Evolutionary conservation across 1,140 invertebrate species (phyloP).

Genomic region (Drosophila orena): DNA sequence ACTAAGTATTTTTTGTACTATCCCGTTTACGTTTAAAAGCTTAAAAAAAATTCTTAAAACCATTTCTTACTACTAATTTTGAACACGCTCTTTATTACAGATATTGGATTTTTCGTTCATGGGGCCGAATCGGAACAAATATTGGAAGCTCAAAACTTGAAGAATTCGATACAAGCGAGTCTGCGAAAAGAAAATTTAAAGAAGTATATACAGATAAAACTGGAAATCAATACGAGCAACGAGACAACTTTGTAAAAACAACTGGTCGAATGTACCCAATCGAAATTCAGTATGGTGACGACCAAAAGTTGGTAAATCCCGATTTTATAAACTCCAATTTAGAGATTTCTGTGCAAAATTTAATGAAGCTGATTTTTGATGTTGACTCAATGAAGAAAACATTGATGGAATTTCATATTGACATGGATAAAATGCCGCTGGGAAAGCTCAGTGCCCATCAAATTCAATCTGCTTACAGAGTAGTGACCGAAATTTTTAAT

Average conservation of each 20-base stretch:
- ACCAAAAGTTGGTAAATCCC: conserved; percentile 27
- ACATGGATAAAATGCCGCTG: conserved; percentile 98
- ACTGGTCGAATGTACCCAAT: conserved; percentile 93
- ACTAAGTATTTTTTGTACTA: no score
- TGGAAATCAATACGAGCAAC: conserved; percentile 91
- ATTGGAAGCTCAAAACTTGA: conserved; percentile 94
- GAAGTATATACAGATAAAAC: conserved; percentile 92
- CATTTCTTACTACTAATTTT: no score
- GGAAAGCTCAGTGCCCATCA: no score
- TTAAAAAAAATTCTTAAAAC: no score
- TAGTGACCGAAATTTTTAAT: no score
- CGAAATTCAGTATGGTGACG: conserved; percentile 94
- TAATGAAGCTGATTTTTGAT: conserved; percentile 96
- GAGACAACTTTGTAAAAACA: conserved; percentile 91
- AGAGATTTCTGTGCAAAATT: conserved; percentile 90
- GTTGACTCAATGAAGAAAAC: conserved; percentile 96
- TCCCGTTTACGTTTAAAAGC: no score
- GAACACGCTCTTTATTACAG: conserved; percentile 79
- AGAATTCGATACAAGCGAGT: conserved; percentile 85
- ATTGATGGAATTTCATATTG: conserved; percentile 97
- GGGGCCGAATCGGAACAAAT: conserved; percentile 98
- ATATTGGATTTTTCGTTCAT: conserved; percentile 94
- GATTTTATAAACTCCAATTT: conserved; percentile 88
- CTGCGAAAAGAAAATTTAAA: conserved; percentile 90
- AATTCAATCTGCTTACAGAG: no score